Base-by-base conservation (phyloP, 2,888 invertebrate genomes). In the Limnephilus marmoratus region DNA sequence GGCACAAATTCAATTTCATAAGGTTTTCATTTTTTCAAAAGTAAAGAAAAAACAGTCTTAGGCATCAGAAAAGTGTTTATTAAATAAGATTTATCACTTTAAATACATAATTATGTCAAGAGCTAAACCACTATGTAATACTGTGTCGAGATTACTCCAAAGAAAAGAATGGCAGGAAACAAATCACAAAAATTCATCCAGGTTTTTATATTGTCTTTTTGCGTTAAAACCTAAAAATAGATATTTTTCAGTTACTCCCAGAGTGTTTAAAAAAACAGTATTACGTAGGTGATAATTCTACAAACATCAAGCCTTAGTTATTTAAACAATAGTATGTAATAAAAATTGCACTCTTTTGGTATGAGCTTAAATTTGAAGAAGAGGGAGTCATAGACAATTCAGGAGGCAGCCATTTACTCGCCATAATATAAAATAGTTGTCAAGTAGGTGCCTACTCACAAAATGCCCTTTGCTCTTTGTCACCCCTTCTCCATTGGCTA, bases 311-410 rank as follows among this genome's bases (percentile, higher is more conserved):
- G 89, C 37, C 37, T 45, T 86, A 31, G 80, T 12, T 37, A 15
- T 80, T 34, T 45, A 85, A 85, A 85, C 85, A 85, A n/a, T 34
- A 85, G 29, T 85, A 45, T 53, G 87, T 88, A 89, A 24, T 82
- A 34, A 82, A 82, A 82, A 82, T 82, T 82, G 82, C 82, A 82
- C 82, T 82, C 82, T 34, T 82, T 82, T 82, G 82, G 82, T 82
- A 82, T 82, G 24, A 68, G 68, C 68, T 68, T 68, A 68, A 68
- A 68, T 68, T 68, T n/a, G 68, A n/a, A 68, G 68, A 24, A 68
- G 68, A 68, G 68, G 68, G 18, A n/a, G 24, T n/a, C 24, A 9
- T 68, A 68, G n/a, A 7, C 68, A 68, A 68, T n/a, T 68, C 9
- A 9, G 68, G 24, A 68, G 68, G n/a, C 68, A 18, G 1, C 24